These are phyloP conservation scores for Pogonognathellus flavescens DNA, from an alignment of 1,140 invertebrate genomes.

Conservation along the genomic window DNA sequence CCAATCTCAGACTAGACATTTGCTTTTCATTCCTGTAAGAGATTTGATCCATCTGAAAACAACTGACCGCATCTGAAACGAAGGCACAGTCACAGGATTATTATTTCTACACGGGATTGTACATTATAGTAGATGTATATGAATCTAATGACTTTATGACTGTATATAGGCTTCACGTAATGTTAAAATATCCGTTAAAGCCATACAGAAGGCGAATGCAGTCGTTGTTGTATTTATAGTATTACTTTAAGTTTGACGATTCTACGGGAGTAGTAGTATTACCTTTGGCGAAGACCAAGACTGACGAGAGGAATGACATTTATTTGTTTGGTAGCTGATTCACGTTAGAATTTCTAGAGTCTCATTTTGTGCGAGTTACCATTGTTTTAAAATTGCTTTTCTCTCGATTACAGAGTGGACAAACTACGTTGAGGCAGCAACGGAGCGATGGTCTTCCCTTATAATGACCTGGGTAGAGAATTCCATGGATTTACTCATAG, in stretches of 20 bases:
- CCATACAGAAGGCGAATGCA: too few relatives aligned
- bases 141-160: too few relatives aligned
- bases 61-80: neutral
- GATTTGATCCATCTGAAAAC: constrained; percentile 16
- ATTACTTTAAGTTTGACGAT: too few relatives aligned
- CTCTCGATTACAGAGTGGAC: constrained; percentile 59
- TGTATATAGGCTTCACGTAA: too few relatives aligned
- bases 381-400: constrained; percentile 42
- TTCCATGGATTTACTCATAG: constrained; percentile 58
- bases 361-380: neutral
- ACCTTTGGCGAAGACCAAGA: neutral
- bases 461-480: constrained; percentile 63
- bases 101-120: too few relatives aligned
- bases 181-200: too few relatives aligned
- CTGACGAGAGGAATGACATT: neutral
- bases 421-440: constrained; percentile 41
- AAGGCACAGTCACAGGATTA: neutral
- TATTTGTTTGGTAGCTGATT: neutral
- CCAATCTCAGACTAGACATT: neutral
- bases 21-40: neutral
- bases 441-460: constrained; percentile 56
- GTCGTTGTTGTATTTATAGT: too few relatives aligned
- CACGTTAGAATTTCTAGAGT: neutral
- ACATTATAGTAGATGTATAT: too few relatives aligned
- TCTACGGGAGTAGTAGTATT: too few relatives aligned